These are phyloP conservation scores for Xiphophorus hellerii DNA, from an alignment of 2,113 vertebrate species.

Conservation along the genomic window DNA sequence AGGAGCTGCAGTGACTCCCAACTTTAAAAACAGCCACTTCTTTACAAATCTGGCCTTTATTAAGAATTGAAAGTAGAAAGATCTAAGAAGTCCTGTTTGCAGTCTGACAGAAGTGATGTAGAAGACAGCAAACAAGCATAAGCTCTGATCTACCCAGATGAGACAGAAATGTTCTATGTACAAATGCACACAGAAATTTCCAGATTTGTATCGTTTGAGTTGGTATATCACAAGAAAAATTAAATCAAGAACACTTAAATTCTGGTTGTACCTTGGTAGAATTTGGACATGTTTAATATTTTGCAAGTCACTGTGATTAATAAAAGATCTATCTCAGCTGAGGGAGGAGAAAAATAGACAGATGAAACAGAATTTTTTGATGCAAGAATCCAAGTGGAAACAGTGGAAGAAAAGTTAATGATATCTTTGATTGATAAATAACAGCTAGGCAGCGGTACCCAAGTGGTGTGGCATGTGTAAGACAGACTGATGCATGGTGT, in stretches of 20 bases:
- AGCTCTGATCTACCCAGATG: no score
- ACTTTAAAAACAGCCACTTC: no score
- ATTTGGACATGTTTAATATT: neutral
- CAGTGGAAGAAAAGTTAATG: conserved; percentile 17
- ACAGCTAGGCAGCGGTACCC: conserved; percentile 68
- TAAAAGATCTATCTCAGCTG: neutral
- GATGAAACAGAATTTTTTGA: neutral
- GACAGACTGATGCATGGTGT: conserved; percentile 82
- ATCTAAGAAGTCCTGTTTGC: no score
- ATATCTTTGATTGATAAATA: conserved; percentile 43
- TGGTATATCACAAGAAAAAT: neutral
- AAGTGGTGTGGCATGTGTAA: conserved; percentile 80
- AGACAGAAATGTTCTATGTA: no score
- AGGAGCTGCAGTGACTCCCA: neutral
- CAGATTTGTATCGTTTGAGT: neutral
- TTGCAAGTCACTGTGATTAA: conserved; percentile 1
- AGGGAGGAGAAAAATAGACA: neutral
- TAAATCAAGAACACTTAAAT: neutral
- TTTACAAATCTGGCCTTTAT: no score
- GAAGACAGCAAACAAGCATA: no score
- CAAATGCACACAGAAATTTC: no score
- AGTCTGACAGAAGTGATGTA: no score
- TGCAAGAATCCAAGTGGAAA: neutral
- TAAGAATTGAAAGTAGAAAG: no score
- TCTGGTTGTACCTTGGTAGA: neutral